Evolutionary conservation across 2,888 invertebrate species (phyloP).

Genomic region (Pachliopta kotzebuea): DNA sequence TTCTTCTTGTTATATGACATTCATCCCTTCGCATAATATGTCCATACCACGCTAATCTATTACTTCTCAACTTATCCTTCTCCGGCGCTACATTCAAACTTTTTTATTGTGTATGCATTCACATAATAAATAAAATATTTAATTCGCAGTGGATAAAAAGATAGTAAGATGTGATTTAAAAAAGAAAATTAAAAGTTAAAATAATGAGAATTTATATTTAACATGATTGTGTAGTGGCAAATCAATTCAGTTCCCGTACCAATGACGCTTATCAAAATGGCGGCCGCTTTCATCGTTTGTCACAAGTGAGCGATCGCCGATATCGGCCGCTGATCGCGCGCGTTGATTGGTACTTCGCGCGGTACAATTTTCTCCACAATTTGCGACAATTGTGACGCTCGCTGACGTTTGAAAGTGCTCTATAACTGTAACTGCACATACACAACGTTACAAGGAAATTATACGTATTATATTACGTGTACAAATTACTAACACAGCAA

Average conservation of each 20-base stretch:
- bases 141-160: no score
- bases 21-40: no score
- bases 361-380: slow-evolving; percentile 73
- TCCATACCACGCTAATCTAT: no score
- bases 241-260: not conserved
- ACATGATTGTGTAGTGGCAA: not conserved
- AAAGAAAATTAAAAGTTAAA: no score
- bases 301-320: slow-evolving; percentile 24
- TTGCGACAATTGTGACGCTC: slow-evolving; percentile 44
- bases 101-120: no score
- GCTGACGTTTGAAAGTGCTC: slow-evolving; percentile 37
- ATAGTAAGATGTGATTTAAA: no score
- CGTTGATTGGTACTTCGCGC: slow-evolving; percentile 35
- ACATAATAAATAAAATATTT: no score
- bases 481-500: not conserved
- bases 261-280: slow-evolving; percentile 1
- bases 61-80: no score
- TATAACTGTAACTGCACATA: slow-evolving; percentile 36
- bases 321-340: slow-evolving; percentile 11
- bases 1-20: no score
- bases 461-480: not conserved
- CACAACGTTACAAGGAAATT: slow-evolving; percentile 2
- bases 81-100: no score
- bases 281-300: slow-evolving; percentile 23
- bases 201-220: no score